These are phyloP conservation scores for Epirrhoe alternata DNA, from an alignment of 2,888 invertebrate species.

Conservation along the genomic window DNA sequence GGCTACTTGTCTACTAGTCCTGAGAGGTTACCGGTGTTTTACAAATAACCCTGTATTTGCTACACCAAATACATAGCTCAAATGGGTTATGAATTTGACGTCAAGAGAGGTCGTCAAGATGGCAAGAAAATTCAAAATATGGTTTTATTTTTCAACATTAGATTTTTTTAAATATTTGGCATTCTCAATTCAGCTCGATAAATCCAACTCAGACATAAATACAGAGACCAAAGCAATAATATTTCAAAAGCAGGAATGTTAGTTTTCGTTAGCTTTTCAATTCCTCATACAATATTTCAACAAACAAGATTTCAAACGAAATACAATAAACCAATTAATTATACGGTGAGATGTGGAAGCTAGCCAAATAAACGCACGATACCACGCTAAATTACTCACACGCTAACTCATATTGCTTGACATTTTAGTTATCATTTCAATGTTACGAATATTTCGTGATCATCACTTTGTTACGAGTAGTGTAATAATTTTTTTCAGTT, in stretches of 20 bases:
- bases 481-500: neutral
- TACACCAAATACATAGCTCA: too few species aligned
- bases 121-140: too few species aligned
- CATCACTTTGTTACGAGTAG: neutral
- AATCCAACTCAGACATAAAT: too few species aligned
- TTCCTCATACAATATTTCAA: neutral
- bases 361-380: conserved; percentile 50
- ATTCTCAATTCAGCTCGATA: too few species aligned
- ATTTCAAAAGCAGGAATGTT: neutral
- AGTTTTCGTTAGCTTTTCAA: neutral
- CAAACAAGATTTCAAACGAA: conserved; percentile 7
- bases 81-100: too few species aligned
- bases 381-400: conserved; percentile 46
- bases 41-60: too few species aligned
- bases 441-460: neutral
- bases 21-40: too few species aligned
- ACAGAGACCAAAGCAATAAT: too few species aligned
- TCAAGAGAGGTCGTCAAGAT: too few species aligned
- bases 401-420: conserved; percentile 45
- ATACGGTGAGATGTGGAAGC: conserved; percentile 49
- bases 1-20: too few species aligned
- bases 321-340: conserved; percentile 44
- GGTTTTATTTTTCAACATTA: too few species aligned
- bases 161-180: too few species aligned
- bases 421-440: conserved; percentile 36